Conservation (phyloP, 2,113 vertebrate species). For the Bubalus kerabau region DNA sequence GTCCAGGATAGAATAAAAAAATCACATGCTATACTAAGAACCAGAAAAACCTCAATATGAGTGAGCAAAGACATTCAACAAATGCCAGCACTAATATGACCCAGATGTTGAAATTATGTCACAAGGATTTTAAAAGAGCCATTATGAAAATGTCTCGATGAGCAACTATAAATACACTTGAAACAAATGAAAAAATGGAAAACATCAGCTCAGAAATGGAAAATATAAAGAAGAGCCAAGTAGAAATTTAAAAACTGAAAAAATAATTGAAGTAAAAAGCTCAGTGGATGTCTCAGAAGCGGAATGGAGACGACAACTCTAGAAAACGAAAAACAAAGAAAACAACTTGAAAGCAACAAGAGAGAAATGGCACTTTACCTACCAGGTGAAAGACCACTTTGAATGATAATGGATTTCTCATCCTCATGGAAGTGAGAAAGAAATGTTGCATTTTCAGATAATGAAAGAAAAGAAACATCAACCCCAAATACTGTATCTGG, state of each 20-base stretch:
- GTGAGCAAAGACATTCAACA: not conserved
- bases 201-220: not conserved
- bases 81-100: not conserved
- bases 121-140: not conserved
- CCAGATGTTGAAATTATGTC: not conserved
- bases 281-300: not conserved
- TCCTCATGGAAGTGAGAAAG: not conserved
- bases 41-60: not conserved
- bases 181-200: not conserved
- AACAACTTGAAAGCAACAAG: not conserved
- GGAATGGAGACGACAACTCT: not conserved
- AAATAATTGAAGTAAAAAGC: not conserved
- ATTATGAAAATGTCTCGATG: not conserved
- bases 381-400: not conserved
- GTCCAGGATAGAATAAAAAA: not conserved
- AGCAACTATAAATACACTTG: not conserved
- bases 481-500: not conserved
- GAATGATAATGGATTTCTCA: not conserved
- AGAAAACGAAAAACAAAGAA: not conserved
- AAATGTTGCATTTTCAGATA: not conserved
- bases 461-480: not conserved
- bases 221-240: not conserved
- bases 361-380: not conserved
- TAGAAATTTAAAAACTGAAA: not conserved
- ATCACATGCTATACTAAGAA: not conserved